Base-by-base conservation (phyloP, 2,797 vertebrate species). In the Prunella strophiata region DNA sequence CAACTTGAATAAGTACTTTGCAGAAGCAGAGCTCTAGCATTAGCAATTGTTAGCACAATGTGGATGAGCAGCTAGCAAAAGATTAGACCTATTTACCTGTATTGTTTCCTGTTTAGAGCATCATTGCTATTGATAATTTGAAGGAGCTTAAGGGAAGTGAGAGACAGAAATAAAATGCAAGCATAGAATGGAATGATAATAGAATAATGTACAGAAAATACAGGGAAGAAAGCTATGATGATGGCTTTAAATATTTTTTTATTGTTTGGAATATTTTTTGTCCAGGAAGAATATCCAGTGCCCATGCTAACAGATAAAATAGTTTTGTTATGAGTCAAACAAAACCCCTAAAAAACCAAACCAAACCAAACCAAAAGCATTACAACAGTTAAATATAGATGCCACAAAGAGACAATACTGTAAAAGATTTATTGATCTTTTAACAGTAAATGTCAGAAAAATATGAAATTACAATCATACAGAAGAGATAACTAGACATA, bases 221-320 rank as follows among this genome's bases (percentile, higher is more conserved):
- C 3, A 79, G 15, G 8, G 54, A 6, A 79, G 43, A 83, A 82
- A 62, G 4, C 0, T 1, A 15, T 22, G 13, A 7, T 1, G 0
- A 38, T 50, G 18, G 10, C 6, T 63, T 40, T 59, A 30, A 58
- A 38, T 43, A 8, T 16, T 18, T 36, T 74, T 81, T 30, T 59
- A 6, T n/a, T 19, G 15, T 52, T 34, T 45, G 38, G 8, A 71
- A 23, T 20, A 40, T 42, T 63, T 74, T 74, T 32, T 50, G 6
- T 68, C 4, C 0, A 32, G 25, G 47, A 73, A 67, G 30, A 47
- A 48, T 6, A 73, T 19, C 7, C 26, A 62, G 6, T 51, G 2
- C 7, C 10, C 32, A 48, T 45, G 13, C 1, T 73, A 88, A 76
- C 11, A 72, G 42, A 59, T 19, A 6, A 65, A 51, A 7, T 34